Base-by-base conservation (phyloP, 2,888 invertebrate species). In the Andrena chrysosceles region DNA sequence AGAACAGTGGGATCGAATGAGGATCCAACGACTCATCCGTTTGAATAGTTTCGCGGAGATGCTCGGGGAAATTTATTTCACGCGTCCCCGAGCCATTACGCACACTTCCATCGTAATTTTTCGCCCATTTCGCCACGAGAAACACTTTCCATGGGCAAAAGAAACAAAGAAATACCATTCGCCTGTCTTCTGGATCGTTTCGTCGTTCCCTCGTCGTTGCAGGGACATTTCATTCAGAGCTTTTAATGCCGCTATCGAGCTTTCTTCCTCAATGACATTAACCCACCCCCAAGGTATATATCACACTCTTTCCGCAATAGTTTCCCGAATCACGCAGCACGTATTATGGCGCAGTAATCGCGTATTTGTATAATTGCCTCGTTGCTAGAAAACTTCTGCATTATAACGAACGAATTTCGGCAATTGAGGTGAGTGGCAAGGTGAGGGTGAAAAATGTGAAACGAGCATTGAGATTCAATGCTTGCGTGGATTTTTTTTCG, bases 11-110 rank as follows among this genome's bases (percentile, higher is more conserved):
- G 52, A 23, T 63, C 33, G 63, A 74, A 78, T 52, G 68, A 52
- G 66, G 69, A 69, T 54, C 66, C 35, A 20, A 56, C 56, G 48
- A 48, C 16, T 20, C 31, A 35, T n/a, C 33, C 60, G 52, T 35
- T 75, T 31, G 56, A 62, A 56, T 62, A n/a, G 60, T 66, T 69
- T 31, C 56, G 26, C 60, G 64, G 42, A 35, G 66, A 52, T 60
- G 3, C 35, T 13, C 63, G 66, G n/a, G 49, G n/a, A 69, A 84
- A 82, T 85, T 79, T 82, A 85, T 85, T 54, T 70, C 77, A 59
- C 70, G 10, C 80, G 54, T 75, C 59, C 72, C 20, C 72, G 42
- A 48, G 67, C 67, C 52, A 56, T 83, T 84, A 76, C 35, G 75
- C 75, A 69, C 77, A 26, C 74, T 60, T 64, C 48, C 64, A 13